Evolutionary conservation across 1,140 invertebrate genomes (phyloP), one percentile per base, ranked within the genome.

Genomic region (Calosoma granatense): DNA sequence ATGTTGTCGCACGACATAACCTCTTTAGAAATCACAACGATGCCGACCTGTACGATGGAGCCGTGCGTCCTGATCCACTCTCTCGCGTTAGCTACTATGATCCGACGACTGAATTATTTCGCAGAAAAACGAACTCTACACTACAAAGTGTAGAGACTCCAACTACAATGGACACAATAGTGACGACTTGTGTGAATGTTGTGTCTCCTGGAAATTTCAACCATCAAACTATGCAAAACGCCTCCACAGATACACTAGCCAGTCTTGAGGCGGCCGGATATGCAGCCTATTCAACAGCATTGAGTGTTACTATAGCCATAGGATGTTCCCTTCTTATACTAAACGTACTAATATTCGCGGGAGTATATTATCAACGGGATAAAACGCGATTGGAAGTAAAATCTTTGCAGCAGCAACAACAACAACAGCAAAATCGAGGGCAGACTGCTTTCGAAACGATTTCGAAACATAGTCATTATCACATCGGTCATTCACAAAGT

Each of bases 251-350:
- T 67, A 84, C 86, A 1, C 68, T 86, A 22, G 85, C 86, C 2
- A 87, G 84, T 60, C 75, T 89, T 30, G 87, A 89, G 69, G 87
- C 84, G 0, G 85, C 86, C n/a, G 83, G 85, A 59, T 87, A 86
- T 63, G 83, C 84, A 0, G 84, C 85, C 0, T 91, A 90, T 67
- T 88, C 85, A 1, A 92, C 89, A 1, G 88, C 88, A 1, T 70
- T 93, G 1, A 88, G 86, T 64, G 85, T 94, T 2, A 93, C 90
- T 1, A 90, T 94, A 59, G 89, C 89, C 1, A 89, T 94, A 22
- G 92, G 92, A 1, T 92, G 90, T 66, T 88, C 87, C 0, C 72
- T 95, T 15, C 76, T 93, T 12, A 86, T 93, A 52, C 72, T 93
- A 6, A 93, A 94, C 69, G 83, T 93, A 6, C 77, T 93, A 2